A percentile compares a stretch with the other conserved stretches of the same genome.
Evolutionary conservation across 2,888 invertebrate species (phyloP).

Genomic region (Micoletzkya japonica): DNA sequence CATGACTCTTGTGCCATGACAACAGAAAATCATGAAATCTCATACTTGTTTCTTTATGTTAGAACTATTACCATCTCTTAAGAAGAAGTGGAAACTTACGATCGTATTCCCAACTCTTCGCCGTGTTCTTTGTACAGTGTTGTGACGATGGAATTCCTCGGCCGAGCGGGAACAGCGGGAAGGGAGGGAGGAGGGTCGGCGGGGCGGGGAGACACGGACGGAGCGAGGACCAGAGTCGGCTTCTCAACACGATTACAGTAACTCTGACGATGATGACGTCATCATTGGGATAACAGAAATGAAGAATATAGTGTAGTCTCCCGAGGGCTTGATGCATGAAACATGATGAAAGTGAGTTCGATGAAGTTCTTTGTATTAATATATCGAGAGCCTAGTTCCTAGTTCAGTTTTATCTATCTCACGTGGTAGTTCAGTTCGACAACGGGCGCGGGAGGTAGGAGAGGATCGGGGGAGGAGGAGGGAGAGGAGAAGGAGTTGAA

Average conservation of each 20-base stretch:
- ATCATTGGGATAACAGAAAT: no score
- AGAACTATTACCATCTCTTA: neutral
- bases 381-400: neutral
- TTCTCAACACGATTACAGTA: neutral
- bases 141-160: slow-evolving; percentile 29
- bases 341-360: no score
- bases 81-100: slow-evolving; percentile 2
- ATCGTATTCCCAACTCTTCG: slow-evolving; percentile 28
- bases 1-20: neutral
- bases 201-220: slow-evolving; percentile 18
- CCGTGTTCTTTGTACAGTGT: slow-evolving; percentile 31
- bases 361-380: neutral
- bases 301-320: no score
- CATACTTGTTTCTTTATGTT: neutral
- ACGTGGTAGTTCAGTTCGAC: slow-evolving; percentile 14
- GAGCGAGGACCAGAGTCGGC: slow-evolving; percentile 13
- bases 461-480: slow-evolving; percentile 27
- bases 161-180: slow-evolving; percentile 33
- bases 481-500: slow-evolving; percentile 12
- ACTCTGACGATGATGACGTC: no score
- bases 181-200: slow-evolving; percentile 24
- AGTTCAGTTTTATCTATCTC: neutral
- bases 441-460: neutral
- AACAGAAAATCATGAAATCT: neutral
- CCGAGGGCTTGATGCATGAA: no score